These are phyloP conservation scores for Littorina saxatilis DNA, from an alignment of 1,140 invertebrate genomes.

Conservation along the genomic window DNA sequence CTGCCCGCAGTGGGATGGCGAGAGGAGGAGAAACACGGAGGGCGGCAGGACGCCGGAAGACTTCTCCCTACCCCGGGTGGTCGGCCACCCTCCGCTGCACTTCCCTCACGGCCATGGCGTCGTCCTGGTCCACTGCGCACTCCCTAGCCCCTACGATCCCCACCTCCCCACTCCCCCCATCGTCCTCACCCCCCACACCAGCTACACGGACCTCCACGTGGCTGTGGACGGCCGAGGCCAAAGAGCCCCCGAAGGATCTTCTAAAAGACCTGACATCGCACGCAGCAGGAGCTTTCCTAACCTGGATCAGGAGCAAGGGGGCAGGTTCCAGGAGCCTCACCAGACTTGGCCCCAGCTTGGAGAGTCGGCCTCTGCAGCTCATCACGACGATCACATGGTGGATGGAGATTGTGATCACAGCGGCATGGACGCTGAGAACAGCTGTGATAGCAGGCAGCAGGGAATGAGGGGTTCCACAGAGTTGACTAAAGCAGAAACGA, in stretches of 20 bases:
- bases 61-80: constrained; percentile 2
- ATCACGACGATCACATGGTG: too few species aligned
- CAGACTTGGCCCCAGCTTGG: background rate
- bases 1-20: background rate
- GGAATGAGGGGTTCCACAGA: background rate
- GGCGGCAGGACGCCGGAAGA: background rate
- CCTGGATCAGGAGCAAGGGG: background rate
- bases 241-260: background rate
- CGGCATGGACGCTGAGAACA: background rate
- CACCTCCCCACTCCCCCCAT: constrained; percentile 30
- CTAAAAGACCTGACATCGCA: background rate
- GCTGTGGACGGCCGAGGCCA: background rate
- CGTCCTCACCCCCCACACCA: constrained; percentile 27
- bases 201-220: background rate
- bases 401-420: too few species aligned
- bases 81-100: constrained; percentile 1
- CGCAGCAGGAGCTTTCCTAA: background rate
- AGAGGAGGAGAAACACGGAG: background rate
- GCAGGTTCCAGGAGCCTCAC: background rate
- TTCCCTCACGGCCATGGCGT: constrained; percentile 18
- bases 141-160: constrained; percentile 17
- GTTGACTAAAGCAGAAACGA: background rate
- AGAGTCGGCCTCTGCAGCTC: background rate
- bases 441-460: background rate
- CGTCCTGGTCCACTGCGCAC: background rate